Evolutionary conservation across 1,140 invertebrate species (phyloP).

Genomic region (Drosophila albomicans): DNA sequence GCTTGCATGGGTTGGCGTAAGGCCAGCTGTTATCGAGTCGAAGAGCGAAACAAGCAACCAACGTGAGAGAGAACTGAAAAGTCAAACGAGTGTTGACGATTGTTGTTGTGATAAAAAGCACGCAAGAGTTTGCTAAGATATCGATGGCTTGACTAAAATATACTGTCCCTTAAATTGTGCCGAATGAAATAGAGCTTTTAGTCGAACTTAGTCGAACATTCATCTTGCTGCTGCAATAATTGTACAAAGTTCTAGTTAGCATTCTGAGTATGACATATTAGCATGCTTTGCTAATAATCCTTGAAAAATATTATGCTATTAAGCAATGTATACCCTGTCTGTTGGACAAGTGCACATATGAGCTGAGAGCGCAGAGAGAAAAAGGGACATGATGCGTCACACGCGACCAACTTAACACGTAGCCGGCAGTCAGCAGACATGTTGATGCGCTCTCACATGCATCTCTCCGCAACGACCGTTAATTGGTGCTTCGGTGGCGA

Average conservation of each 20-base stretch:
- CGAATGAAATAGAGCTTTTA: too few relatives aligned
- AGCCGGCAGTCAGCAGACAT: slow-evolving; percentile 21
- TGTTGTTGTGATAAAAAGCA: slow-evolving; percentile 56
- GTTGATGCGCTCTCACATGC: neutral
- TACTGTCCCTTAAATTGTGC: slow-evolving; percentile 1
- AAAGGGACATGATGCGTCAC: slow-evolving; percentile 11
- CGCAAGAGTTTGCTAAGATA: neutral
- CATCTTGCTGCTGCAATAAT: too few relatives aligned
- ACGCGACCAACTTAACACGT: slow-evolving; percentile 24
- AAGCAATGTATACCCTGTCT: slow-evolving; percentile 2
- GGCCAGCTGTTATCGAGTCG: slow-evolving; percentile 49
- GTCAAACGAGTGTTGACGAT: slow-evolving; percentile 17
- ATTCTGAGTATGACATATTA: too few relatives aligned
- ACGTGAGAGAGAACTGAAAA: slow-evolving; percentile 18
- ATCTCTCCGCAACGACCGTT: slow-evolving; percentile 1
- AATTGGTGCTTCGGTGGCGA: neutral
- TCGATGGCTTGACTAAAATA: slow-evolving; percentile 4
- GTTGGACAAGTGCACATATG: neutral
- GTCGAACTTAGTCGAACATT: too few relatives aligned
- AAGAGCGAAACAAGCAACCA: slow-evolving; percentile 17
- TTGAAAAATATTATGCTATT: too few relatives aligned
- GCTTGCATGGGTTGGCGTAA: slow-evolving; percentile 9
- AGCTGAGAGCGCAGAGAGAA: slow-evolving; percentile 11
- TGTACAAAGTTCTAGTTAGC: too few relatives aligned
- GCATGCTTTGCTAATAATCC: too few relatives aligned